Evolutionary conservation across 2,113 vertebrate species (phyloP).

Genomic region (Ailuropoda melanoleuca): DNA sequence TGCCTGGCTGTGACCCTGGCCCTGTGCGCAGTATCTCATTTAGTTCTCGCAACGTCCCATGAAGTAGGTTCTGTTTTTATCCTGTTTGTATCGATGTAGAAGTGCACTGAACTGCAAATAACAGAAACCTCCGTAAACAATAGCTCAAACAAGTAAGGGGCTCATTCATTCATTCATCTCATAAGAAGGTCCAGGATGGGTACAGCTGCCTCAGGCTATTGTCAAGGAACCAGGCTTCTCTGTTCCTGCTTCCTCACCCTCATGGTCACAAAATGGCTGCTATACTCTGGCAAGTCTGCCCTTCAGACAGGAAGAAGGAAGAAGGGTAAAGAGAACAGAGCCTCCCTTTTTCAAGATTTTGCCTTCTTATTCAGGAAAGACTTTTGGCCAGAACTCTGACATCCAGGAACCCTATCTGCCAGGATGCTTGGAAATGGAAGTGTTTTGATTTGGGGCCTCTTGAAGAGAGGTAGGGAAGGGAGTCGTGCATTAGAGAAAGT

Average conservation of each 20-base stretch:
- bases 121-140: neutral
- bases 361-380: neutral
- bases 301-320: neutral
- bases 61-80: neutral
- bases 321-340: neutral
- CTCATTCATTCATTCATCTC: neutral
- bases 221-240: neutral
- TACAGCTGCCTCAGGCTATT: neutral
- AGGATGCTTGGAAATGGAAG: neutral
- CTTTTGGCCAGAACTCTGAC: neutral
- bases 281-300: neutral
- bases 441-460: neutral
- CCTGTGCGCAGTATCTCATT: neutral
- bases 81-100: neutral
- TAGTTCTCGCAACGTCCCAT: neutral
- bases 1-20: neutral
- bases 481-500: neutral
- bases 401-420: neutral
- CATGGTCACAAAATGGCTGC: neutral
- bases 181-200: neutral
- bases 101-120: neutral
- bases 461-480: neutral
- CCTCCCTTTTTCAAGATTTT: neutral
- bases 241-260: neutral
- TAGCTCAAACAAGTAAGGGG: neutral